A percentile compares a stretch with the other conserved stretches of the same genome.
phyloP scores from a whole-genome alignment of 2,888 invertebrate genomes.

The Drosophila melanocephala region DNA sequence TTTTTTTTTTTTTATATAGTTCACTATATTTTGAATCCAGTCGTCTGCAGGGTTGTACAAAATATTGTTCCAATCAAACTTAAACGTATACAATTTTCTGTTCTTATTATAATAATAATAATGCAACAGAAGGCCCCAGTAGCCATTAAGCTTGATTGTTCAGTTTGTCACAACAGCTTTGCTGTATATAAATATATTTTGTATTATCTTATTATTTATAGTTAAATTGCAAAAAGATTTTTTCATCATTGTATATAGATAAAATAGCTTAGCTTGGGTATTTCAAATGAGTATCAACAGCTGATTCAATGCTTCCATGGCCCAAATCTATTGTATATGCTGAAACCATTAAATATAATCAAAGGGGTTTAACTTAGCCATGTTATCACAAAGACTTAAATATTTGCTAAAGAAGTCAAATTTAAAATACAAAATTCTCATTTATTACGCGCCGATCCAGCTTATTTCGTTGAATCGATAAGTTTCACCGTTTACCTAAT shows the following conservation, averaged over 20 bases:
- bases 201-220: neutral
- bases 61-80: neutral
- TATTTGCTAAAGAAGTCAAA: neutral
- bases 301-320: neutral
- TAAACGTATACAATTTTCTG: neutral
- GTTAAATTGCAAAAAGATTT: neutral
- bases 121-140: neutral
- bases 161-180: neutral
- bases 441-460: no score
- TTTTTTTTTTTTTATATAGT: neutral
- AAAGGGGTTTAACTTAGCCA: neutral
- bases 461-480: neutral
- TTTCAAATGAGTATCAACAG: neutral
- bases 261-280: neutral
- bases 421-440: neutral
- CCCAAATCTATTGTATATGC: neutral
- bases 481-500: neutral
- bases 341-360: neutral
- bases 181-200: neutral
- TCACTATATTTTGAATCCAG: no score
- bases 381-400: neutral
- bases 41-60: no score
- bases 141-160: neutral
- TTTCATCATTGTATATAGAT: neutral
- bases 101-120: neutral